Conservation (phyloP, 2,888 invertebrate genomes). For the Drymonia ruficornis region DNA sequence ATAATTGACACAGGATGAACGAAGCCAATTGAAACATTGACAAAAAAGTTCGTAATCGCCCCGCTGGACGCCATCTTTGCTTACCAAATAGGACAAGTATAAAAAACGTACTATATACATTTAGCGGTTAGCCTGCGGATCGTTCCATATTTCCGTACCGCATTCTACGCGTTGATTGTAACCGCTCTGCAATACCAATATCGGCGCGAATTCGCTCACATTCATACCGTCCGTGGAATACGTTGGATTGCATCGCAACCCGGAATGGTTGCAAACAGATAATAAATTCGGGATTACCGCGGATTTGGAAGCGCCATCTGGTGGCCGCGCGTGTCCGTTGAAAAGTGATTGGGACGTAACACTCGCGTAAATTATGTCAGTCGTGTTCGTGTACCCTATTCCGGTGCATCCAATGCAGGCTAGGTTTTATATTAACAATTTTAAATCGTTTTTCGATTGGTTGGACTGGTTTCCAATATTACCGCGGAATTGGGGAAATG, state of each 20-base stretch:
- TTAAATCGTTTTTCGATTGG: constrained; percentile 21
- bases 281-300: constrained; percentile 75
- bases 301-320: constrained; percentile 70
- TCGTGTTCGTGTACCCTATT: constrained; percentile 31
- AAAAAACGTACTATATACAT: too few relatives aligned
- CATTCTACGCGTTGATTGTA: constrained; percentile 33
- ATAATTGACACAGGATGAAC: too few relatives aligned
- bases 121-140: background rate
- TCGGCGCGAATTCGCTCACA: constrained; percentile 56
- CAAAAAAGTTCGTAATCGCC: too few relatives aligned
- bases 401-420: constrained; percentile 27
- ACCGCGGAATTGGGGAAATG: constrained; percentile 2
- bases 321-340: constrained; percentile 50
- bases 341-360: constrained; percentile 63
- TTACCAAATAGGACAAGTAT: too few relatives aligned
- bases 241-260: constrained; percentile 58
- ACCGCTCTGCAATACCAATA: constrained; percentile 42
- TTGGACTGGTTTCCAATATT: constrained; percentile 10
- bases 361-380: constrained; percentile 49
- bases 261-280: constrained; percentile 72
- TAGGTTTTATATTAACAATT: constrained; percentile 21
- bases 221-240: constrained; percentile 55
- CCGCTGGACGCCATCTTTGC: too few relatives aligned
- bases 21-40: too few relatives aligned
- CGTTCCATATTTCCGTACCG: constrained; percentile 27